phyloP scores from a whole-genome alignment of 2,797 vertebrate species.

The Malacoctenus gilli region DNA sequence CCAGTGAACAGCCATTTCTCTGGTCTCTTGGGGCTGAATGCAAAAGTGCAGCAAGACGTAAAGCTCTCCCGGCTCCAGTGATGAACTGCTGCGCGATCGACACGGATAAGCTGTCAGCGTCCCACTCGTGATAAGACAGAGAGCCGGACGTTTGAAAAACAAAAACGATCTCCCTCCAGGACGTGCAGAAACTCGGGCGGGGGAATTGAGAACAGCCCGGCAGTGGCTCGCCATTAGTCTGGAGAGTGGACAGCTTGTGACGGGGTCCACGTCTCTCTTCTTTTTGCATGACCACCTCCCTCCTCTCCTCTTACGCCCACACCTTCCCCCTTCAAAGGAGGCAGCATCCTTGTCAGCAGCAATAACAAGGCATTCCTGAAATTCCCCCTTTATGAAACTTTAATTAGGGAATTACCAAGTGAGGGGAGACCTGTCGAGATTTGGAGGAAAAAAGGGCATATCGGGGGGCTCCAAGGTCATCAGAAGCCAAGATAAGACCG shows the following conservation, averaged over 20 bases:
- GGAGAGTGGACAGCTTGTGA: constrained; percentile 53
- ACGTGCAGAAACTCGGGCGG: constrained; percentile 63
- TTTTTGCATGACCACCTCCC: constrained; percentile 22
- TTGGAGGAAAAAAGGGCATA: constrained; percentile 44
- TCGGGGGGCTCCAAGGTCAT: constrained; percentile 51
- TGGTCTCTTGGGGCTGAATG: constrained; percentile 54
- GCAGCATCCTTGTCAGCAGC: constrained; percentile 6
- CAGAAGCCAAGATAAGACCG: constrained; percentile 51
- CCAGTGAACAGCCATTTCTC: constrained; percentile 65
- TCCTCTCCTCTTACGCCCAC: constrained; percentile 1
- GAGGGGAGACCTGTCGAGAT: constrained; percentile 46
- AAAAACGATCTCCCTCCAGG: constrained; percentile 70
- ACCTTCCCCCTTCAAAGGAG: constrained; percentile 23
- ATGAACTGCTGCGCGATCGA: constrained; percentile 64
- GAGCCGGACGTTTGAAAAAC: constrained; percentile 58
- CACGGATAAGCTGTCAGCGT: constrained; percentile 70
- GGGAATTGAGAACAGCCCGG: constrained; percentile 66
- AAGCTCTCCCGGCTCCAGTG: constrained; percentile 55
- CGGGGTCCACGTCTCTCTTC: constrained; percentile 25
- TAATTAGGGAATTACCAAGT: constrained; percentile 71
- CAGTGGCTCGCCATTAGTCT: constrained; percentile 70
- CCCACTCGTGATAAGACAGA: constrained; percentile 54
- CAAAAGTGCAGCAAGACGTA: constrained; percentile 68
- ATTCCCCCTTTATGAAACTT: constrained; percentile 75
- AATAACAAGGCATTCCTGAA: constrained; percentile 66